Evolutionary conservation across 2,888 invertebrate species (phyloP), one percentile per base, ranked within the genome.

Genomic region (Coleophora flavipennella): DNA sequence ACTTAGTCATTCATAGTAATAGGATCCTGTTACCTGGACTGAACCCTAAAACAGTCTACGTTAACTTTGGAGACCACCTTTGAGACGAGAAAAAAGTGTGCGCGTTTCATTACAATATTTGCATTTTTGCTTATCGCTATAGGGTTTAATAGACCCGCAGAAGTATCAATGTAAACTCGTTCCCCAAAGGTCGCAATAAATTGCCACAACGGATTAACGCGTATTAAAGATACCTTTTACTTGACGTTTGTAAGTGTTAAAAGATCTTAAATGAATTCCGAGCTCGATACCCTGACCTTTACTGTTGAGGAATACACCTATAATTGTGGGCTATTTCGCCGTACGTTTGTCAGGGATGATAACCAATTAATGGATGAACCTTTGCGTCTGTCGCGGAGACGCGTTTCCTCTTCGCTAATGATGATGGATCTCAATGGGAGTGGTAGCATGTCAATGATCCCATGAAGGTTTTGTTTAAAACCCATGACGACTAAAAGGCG

Each of bases 171-270:
- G 33, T 13, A 38, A 43, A 46, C 47, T 32, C 27, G 46, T 48
- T 46, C 37, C 42, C 37, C 42, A 60, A 66, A 67, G 62, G 64
- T 62, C 57, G 44, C 26, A 25, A 43, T 53, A 47, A 50, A 55
- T 55, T 57, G 56, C 50, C 49, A 47, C 51, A 55, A 59, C 49
- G 50, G 53, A 57, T 59, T 57, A 55, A 61, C 57, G 48, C 51
- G 44, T 63, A 62, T 57, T 60, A 53, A 60, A 60, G 55, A 62
- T 63, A 55, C 54, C 54, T 57, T 56, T 56, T 51, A 44, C 52
- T 38, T 42, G 45, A 41, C 44, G 41, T 41, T 28, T 32, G 33
- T 34, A 33, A 20, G 39, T 40, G 38, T 43, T 20, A 26, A 38
- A 33, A 14, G 2, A 35, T 33, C 27, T 32, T 33, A 33, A 27